phyloP scores from a whole-genome alignment of 1,140 invertebrate genomes.

The Coenobita brevimanus region DNA sequence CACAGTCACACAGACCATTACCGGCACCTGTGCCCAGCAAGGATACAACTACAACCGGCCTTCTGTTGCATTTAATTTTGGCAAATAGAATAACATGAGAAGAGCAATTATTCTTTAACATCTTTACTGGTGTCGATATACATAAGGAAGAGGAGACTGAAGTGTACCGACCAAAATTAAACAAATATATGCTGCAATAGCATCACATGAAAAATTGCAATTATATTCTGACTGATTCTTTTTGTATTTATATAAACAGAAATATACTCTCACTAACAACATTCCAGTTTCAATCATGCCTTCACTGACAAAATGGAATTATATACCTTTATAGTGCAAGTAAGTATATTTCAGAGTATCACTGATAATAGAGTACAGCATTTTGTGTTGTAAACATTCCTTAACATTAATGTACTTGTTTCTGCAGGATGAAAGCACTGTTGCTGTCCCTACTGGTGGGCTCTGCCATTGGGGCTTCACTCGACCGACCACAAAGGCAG shows the following conservation, averaged over 20 bases:
- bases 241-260: constrained; percentile 46
- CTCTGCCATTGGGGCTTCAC: constrained; percentile 15
- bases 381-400: background rate
- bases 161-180: no score
- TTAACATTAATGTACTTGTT: background rate
- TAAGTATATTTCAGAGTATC: constrained; percentile 33
- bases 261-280: background rate
- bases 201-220: no score
- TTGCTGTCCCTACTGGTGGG: constrained; percentile 34
- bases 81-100: constrained; percentile 9
- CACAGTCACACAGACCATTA: constrained; percentile 54
- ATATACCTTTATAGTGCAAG: background rate
- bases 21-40: constrained; percentile 32
- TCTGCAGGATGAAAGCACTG: constrained; percentile 33
- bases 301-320: background rate
- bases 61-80: constrained; percentile 15
- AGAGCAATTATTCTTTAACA: no score
- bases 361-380: background rate
- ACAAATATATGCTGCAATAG: no score
- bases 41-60: constrained; percentile 63
- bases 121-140: no score
- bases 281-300: background rate
- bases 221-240: background rate
- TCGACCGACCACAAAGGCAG: constrained; percentile 35
- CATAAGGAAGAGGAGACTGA: no score